Percentiles rank a stretch among this genome's conserved stretches.
Evolutionary conservation across 2,797 vertebrate genomes (phyloP).

Genomic region (Microtus californicus): DNA sequence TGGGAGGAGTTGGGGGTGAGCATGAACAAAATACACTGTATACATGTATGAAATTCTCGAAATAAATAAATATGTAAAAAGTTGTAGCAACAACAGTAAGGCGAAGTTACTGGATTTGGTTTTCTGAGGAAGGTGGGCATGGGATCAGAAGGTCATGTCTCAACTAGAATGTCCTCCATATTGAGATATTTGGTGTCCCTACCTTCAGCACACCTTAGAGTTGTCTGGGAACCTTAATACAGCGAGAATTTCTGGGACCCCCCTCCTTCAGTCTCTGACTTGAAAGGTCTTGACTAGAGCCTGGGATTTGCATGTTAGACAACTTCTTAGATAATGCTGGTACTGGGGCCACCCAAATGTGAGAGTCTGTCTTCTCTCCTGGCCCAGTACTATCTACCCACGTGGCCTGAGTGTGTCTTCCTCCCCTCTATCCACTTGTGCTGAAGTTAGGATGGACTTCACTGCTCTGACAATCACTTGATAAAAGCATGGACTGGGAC

Average conservation of each 20-base stretch:
- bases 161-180: conserved; percentile 53
- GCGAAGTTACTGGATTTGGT: background rate
- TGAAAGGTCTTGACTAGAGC: background rate
- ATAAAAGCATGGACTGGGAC: conserved; percentile 73
- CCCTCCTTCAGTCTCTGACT: background rate
- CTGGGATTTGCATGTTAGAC: background rate
- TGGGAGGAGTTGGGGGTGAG: background rate
- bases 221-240: background rate
- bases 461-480: background rate
- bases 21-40: background rate
- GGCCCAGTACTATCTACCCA: background rate
- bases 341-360: background rate
- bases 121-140: background rate
- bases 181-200: background rate
- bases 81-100: background rate
- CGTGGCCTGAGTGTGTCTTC: background rate
- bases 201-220: background rate
- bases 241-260: background rate
- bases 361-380: background rate
- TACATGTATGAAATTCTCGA: background rate
- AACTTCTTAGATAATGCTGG: background rate
- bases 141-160: conserved; percentile 63
- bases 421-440: background rate
- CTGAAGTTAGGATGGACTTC: background rate
- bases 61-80: background rate